Conservation (phyloP, 2,797 vertebrate genomes). For the Propithecus deckenii region DNA sequence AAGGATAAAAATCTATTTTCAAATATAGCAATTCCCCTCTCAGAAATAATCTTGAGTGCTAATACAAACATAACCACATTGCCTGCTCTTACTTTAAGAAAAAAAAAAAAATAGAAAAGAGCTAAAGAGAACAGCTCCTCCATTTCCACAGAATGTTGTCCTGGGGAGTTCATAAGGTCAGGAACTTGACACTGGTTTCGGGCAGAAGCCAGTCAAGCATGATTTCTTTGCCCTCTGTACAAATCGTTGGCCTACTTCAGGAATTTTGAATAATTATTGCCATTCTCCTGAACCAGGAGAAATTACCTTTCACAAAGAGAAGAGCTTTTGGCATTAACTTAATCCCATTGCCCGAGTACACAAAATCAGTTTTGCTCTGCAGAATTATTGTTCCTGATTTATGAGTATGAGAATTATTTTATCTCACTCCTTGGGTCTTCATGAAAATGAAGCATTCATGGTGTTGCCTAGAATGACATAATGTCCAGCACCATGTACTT, state of each 20-base stretch:
- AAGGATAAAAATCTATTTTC: constrained; percentile 4
- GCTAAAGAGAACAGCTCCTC: constrained; percentile 30
- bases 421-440: constrained; percentile 61
- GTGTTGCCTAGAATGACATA: constrained; percentile 52
- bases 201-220: constrained; percentile 76
- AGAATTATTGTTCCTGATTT: constrained; percentile 57
- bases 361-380: constrained; percentile 48
- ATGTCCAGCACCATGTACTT: not conserved
- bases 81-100: not conserved
- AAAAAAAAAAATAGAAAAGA: not conserved
- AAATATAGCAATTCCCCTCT: not conserved
- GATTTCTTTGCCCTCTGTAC: constrained; percentile 67
- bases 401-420: constrained; percentile 40
- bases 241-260: constrained; percentile 74
- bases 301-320: constrained; percentile 79
- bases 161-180: constrained; percentile 66
- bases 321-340: constrained; percentile 61
- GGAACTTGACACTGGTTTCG: constrained; percentile 78
- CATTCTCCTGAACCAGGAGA: constrained; percentile 62
- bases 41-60: not conserved
- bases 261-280: constrained; percentile 71
- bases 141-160: constrained; percentile 56
- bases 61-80: not conserved
- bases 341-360: not conserved
- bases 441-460: constrained; percentile 46